Base-by-base conservation (phyloP, 2,797 vertebrate species). In the Myotis myotis region DNA sequence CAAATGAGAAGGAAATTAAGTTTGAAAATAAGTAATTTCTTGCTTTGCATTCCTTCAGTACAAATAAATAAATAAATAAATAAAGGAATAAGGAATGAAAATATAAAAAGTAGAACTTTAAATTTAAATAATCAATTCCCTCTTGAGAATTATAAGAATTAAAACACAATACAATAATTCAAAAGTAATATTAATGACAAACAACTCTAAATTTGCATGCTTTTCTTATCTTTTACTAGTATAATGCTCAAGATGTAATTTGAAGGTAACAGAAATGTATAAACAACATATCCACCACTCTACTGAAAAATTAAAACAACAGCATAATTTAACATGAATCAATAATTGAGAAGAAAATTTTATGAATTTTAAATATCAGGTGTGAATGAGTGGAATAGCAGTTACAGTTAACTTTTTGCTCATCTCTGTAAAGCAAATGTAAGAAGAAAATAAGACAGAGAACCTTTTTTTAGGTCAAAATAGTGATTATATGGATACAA, bases 1-100 rank as follows among this genome's bases (percentile, higher is more conserved):
- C 2, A 62, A 91, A 91, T 51, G 17, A 70, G 13, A 75, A 82
- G 57, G 62, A 95, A 95, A 91, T 87, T 85, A 71, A 92, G 87
- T 88, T 9, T 78, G 15, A 41, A 89, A 82, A 80, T 53, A 74
- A 90, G 82, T 90, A 82, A 82, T 78, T 93, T 95, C 9, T 38
- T 72, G 28, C n/a, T 78, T 94, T 95, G 2, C 4, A 80, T 91
- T 22, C 6, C 8, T 87, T 81, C 19, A 68, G 1, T 80, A 25
- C 6, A 19, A 84, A 51, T 36, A 53, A 60, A 15, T 47, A 47
- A 44, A 44, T 44, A 60, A 64, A 41, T 0, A 2, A 44, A 23
- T n/a, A 53, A 38, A 13, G 1, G 2, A 38, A 23, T 41, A 51
- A 82, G 57, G 0, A 25, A 74, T 0, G 95, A 87, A 23, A 82